Percentiles rank a stretch among this genome's conserved stretches.
Conservation (phyloP, 2,888 invertebrate genomes). For the Leucoptera coffeella region DNA sequence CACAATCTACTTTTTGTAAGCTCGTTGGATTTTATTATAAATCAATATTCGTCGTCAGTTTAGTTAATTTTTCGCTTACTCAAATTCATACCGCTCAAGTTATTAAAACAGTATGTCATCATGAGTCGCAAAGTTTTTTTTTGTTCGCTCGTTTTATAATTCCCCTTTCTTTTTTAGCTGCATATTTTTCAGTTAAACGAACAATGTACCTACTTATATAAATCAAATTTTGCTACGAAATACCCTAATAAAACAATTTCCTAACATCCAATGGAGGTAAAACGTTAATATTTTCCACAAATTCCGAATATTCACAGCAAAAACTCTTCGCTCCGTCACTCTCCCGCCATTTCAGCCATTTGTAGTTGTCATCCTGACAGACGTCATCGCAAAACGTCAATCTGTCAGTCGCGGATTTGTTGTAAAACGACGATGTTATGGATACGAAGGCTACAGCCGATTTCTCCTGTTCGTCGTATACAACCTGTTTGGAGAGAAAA, state of each 20-base stretch:
- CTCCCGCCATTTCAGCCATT: slow-evolving; percentile 29
- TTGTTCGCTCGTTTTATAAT: too few species aligned
- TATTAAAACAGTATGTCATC: too few species aligned
- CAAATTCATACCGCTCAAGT: too few species aligned
- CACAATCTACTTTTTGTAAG: too few species aligned
- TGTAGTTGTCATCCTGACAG: slow-evolving; percentile 17
- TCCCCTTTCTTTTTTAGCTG: too few species aligned
- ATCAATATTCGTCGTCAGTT: too few species aligned
- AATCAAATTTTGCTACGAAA: too few species aligned
- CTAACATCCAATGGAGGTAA: slow-evolving; percentile 14
- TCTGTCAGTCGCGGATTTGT: slow-evolving; percentile 10
- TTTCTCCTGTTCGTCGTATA: slow-evolving; percentile 17
- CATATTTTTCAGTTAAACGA: too few species aligned
- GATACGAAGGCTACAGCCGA: slow-evolving; percentile 23
- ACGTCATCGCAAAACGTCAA: slow-evolving; percentile 23
- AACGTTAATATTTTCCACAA: slow-evolving; percentile 11
- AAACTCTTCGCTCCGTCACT: slow-evolving; percentile 31
- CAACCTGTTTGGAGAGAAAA: slow-evolving; percentile 19
- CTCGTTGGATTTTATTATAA: too few species aligned
- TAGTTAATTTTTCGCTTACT: too few species aligned
- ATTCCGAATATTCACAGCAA: slow-evolving; percentile 26
- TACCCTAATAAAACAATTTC: slow-evolving; percentile 12
- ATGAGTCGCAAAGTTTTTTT: too few species aligned
- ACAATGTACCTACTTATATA: too few species aligned
- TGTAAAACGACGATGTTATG: slow-evolving; percentile 30